phyloP scores from a whole-genome alignment of 2,888 invertebrate species.

The Netelia melanura region DNA sequence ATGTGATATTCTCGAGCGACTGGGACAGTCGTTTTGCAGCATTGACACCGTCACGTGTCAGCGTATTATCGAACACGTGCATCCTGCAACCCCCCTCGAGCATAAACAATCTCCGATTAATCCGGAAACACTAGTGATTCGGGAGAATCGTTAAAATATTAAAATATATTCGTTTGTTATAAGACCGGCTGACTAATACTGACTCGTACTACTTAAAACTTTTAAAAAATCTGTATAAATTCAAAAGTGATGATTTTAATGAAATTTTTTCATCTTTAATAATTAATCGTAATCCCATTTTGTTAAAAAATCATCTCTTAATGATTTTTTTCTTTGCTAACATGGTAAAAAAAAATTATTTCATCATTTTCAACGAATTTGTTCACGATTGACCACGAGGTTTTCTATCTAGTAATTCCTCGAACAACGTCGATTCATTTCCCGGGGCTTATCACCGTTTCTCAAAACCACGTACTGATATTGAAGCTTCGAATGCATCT shows the following conservation, averaged over 20 bases:
- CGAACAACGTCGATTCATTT: conserved; percentile 40
- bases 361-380: background rate
- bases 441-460: conserved; percentile 34
- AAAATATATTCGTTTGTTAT: background rate
- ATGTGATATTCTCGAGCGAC: conserved; percentile 12
- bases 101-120: conserved; percentile 46
- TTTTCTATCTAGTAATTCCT: background rate
- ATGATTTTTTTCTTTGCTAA: too few species aligned
- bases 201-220: conserved; percentile 2
- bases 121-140: background rate
- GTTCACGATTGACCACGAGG: background rate
- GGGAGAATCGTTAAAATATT: too few species aligned
- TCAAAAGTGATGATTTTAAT: too few species aligned
- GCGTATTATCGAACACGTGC: conserved; percentile 33
- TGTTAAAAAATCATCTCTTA: too few species aligned
- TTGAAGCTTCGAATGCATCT: conserved; percentile 40
- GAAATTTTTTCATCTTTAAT: too few species aligned
- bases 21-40: conserved; percentile 32
- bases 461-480: conserved; percentile 35
- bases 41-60: conserved; percentile 41
- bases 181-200: background rate
- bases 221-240: background rate
- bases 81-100: background rate
- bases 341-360: background rate
- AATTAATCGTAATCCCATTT: too few species aligned